A percentile compares a stretch with the other conserved stretches of the same genome.
Conservation (phyloP, 1,140 invertebrate genomes). For the Venturia canescens region DNA sequence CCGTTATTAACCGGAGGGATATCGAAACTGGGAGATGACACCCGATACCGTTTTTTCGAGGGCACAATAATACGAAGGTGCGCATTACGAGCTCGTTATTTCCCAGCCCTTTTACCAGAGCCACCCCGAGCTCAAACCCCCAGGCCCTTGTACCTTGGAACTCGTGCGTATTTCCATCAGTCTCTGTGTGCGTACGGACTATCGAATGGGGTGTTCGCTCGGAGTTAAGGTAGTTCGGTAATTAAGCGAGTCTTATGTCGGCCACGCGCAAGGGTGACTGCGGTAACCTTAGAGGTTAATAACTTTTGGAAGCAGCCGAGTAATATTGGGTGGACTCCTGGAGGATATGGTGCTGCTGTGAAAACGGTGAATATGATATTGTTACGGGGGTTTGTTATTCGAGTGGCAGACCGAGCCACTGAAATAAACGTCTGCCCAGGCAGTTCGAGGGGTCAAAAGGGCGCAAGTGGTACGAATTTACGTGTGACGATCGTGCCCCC, state of each 20-base stretch:
- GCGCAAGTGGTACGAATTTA: neutral
- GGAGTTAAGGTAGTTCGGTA: slow-evolving; percentile 64
- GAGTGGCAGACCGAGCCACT: slow-evolving; percentile 8
- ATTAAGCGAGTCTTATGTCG: slow-evolving; percentile 68
- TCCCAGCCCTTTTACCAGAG: neutral
- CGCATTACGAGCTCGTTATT: slow-evolving; percentile 39
- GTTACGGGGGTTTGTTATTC: slow-evolving; percentile 64
- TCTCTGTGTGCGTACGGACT: neutral
- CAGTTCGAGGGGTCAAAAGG: neutral
- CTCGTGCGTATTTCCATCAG: neutral
- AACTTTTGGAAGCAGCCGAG: slow-evolving; percentile 57
- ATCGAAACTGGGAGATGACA: neutral
- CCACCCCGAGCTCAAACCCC: slow-evolving; percentile 45
- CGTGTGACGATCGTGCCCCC: neutral
- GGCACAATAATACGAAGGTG: slow-evolving; percentile 28
- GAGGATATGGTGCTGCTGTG: slow-evolving; percentile 44
- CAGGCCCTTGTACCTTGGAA: slow-evolving; percentile 18
- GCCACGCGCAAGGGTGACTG: slow-evolving; percentile 59
- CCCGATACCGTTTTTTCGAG: slow-evolving; percentile 14
- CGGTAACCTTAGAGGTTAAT: slow-evolving; percentile 76
- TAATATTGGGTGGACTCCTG: slow-evolving; percentile 27
- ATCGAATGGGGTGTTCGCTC: slow-evolving; percentile 31
- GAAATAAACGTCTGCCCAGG: neutral
- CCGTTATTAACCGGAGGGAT: neutral
- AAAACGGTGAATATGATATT: slow-evolving; percentile 73